Conservation (phyloP, 2,888 invertebrate genomes). For the Thereva nobilitata region DNA sequence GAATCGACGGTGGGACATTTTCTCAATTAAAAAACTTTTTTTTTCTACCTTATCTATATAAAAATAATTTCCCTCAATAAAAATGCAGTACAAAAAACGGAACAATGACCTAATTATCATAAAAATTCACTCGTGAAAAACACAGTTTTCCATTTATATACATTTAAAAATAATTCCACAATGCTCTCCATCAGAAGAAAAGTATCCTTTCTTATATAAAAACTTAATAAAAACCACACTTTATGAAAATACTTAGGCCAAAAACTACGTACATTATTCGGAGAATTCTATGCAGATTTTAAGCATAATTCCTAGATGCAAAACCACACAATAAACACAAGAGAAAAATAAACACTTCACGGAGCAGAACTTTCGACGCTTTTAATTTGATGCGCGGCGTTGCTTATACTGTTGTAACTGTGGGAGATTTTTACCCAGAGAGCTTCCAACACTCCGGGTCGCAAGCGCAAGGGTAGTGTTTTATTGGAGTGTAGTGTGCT, state of each 20-base stretch:
- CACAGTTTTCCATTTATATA: not conserved
- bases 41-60: not conserved
- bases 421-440: conserved; percentile 41
- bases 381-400: conserved; percentile 49
- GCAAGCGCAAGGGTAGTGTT: no score
- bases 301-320: conserved; percentile 30
- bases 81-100: conserved; percentile 27
- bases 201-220: no score
- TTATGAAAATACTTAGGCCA: not conserved
- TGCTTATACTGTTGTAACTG: conserved; percentile 47
- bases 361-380: conserved; percentile 47
- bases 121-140: not conserved
- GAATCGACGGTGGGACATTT: no score
- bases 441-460: conserved; percentile 27
- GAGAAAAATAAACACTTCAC: conserved; percentile 42
- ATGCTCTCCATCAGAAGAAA: not conserved
- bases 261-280: conserved; percentile 22
- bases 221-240: not conserved
- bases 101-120: conserved; percentile 31
- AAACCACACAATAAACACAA: conserved; percentile 43
- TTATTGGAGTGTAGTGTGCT: no score
- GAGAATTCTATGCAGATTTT: conserved; percentile 15
- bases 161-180: not conserved
- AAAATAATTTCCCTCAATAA: conserved; percentile 1
- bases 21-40: conserved; percentile 7